phyloP scores from a whole-genome alignment of 2,888 invertebrate genomes.

The Limnephilus lunatus region DNA sequence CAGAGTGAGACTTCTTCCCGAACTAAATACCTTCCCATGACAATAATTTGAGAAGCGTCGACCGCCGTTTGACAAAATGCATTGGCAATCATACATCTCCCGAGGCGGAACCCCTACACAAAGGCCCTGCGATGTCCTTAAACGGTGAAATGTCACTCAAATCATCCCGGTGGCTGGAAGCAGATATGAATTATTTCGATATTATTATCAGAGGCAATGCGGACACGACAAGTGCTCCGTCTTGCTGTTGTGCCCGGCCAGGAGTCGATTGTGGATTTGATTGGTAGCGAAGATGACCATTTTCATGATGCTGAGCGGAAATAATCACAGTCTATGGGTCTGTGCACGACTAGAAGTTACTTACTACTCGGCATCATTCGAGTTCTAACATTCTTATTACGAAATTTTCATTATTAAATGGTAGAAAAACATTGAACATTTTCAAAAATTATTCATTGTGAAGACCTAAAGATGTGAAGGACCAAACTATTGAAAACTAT shows the following conservation, averaged over 20 bases:
- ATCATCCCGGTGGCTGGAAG: constrained; percentile 2
- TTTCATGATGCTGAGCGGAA: neutral
- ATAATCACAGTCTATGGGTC: neutral
- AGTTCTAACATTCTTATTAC: neutral
- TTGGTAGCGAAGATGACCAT: neutral
- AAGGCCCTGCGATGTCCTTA: constrained; percentile 10
- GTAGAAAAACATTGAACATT: too few relatives aligned
- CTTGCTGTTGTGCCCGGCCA: neutral
- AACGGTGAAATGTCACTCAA: constrained; percentile 34
- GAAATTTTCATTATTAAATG: neutral
- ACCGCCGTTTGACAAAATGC: neutral
- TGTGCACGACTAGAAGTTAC: neutral
- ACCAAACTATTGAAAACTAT: too few relatives aligned
- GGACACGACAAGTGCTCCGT: neutral
- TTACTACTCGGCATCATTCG: neutral
- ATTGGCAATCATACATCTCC: neutral
- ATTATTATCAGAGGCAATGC: neutral
- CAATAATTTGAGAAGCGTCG: neutral
- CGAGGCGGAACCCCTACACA: neutral
- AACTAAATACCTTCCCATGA: constrained; percentile 2
- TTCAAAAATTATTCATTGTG: too few relatives aligned
- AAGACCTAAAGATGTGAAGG: too few relatives aligned
- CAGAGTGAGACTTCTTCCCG: neutral
- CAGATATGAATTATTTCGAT: constrained; percentile 16
- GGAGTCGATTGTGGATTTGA: neutral